Conservation (phyloP, 2,797 vertebrate genomes). For the Liasis olivaceus region DNA sequence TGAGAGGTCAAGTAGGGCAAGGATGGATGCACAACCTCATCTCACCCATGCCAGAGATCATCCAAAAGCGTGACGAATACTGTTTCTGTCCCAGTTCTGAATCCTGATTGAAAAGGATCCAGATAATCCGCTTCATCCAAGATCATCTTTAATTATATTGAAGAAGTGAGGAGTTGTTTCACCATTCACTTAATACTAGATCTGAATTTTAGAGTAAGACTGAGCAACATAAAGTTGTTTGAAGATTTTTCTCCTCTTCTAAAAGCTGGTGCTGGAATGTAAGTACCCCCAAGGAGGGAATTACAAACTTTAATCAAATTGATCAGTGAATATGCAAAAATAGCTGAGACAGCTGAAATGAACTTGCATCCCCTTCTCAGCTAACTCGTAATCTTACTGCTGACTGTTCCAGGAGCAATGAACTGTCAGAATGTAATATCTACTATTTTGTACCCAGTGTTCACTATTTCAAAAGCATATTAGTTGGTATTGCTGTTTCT, state of each 20-base stretch:
- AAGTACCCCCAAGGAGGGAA: not conserved
- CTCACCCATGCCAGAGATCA: too few relatives aligned
- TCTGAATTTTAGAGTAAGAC: constrained; percentile 1
- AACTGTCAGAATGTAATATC: not conserved
- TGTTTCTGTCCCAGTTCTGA: too few relatives aligned
- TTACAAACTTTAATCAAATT: not conserved
- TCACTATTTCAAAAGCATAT: not conserved
- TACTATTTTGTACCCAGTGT: not conserved
- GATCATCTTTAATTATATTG: not conserved
- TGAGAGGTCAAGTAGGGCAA: too few relatives aligned
- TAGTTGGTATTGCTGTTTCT: not conserved
- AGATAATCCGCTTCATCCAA: too few relatives aligned
- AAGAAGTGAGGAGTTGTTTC: constrained; percentile 36
- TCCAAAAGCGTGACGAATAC: too few relatives aligned
- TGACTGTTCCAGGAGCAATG: not conserved
- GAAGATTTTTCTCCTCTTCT: not conserved
- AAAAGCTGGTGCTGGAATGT: not conserved
- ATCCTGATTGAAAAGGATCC: too few relatives aligned
- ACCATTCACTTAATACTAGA: constrained; percentile 21
- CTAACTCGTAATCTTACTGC: not conserved
- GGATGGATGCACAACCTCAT: too few relatives aligned
- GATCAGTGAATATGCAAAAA: not conserved
- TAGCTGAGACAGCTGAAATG: not conserved
- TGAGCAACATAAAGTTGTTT: constrained; percentile 14
- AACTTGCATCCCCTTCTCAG: not conserved